Evolutionary conservation across 2,888 invertebrate species (phyloP).

Genomic region (Agriotes lineatus): DNA sequence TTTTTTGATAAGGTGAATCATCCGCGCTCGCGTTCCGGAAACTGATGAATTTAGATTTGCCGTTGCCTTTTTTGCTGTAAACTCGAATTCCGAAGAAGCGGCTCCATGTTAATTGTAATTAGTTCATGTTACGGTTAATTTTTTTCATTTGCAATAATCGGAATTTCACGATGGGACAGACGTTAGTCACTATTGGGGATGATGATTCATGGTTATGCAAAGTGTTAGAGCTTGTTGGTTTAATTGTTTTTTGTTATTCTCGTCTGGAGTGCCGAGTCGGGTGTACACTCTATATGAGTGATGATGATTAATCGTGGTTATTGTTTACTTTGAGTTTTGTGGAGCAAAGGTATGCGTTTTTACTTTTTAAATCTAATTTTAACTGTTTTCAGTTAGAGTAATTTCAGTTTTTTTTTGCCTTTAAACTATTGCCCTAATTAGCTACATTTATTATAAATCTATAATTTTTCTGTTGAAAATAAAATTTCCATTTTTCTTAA

Average conservation of each 20-base stretch:
- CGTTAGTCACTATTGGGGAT: conserved; percentile 30
- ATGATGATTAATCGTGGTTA: no score
- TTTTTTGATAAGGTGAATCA: conserved; percentile 21
- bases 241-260: conserved; percentile 6
- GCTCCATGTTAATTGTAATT: conserved; percentile 19
- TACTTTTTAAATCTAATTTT: no score
- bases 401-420: no score
- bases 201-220: conserved; percentile 38
- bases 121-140: conserved; percentile 29
- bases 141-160: conserved; percentile 23
- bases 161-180: conserved; percentile 20
- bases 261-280: not conserved
- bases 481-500: no score
- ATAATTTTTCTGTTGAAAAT: no score
- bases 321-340: no score
- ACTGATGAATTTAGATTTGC: conserved; percentile 19
- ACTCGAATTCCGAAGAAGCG: conserved; percentile 15
- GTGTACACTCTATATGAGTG: no score
- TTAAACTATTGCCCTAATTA: no score
- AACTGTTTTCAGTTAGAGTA: no score
- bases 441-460: no score
- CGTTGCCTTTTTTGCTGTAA: conserved; percentile 16
- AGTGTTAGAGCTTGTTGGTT: conserved; percentile 17
- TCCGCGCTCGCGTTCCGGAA: conserved; percentile 6
- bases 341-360: no score